Evolutionary conservation across 2,113 vertebrate species (phyloP).

Genomic region (Protomyctophum bolini): DNA sequence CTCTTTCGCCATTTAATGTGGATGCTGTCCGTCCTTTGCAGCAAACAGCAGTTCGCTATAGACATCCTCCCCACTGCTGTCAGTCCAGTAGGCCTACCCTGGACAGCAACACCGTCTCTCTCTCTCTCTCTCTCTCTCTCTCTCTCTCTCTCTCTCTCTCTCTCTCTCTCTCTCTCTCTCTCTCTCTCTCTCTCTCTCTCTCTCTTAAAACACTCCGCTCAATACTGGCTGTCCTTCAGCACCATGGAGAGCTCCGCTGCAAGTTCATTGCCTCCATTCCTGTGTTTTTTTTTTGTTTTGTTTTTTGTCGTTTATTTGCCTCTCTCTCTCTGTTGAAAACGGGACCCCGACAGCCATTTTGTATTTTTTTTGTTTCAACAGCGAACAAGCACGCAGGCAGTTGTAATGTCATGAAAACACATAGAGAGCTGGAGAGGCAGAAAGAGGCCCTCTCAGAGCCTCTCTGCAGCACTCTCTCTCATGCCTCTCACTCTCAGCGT

Average conservation of each 20-base stretch:
- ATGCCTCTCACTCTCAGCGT: conserved; percentile 76
- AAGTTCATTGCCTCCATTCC: not conserved
- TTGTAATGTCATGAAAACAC: conserved; percentile 61
- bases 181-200: conserved; percentile 6
- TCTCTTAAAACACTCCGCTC: not conserved
- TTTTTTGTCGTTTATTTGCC: too few species aligned
- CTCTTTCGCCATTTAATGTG: conserved; percentile 19
- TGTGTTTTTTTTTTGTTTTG: too few species aligned
- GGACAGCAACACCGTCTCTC: conserved; percentile 54
- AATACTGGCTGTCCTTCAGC: conserved; percentile 52
- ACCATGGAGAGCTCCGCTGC: conserved; percentile 3
- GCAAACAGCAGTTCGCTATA: conserved; percentile 14
- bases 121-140: not conserved
- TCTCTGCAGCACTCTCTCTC: conserved; percentile 69
- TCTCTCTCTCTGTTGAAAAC: conserved; percentile 20
- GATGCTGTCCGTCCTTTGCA: conserved; percentile 31
- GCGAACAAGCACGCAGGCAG: conserved; percentile 39
- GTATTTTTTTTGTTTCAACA: conserved; percentile 13
- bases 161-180: conserved; percentile 1
- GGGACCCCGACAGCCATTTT: conserved; percentile 58
- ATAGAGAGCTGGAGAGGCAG: conserved; percentile 57
- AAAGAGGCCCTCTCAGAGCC: conserved; percentile 67
- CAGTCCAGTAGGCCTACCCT: conserved; percentile 59
- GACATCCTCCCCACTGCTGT: conserved; percentile 4
- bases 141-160: conserved; percentile 3